phyloP scores from a whole-genome alignment of 2,888 invertebrate genomes.

The Drosophila robusta region DNA sequence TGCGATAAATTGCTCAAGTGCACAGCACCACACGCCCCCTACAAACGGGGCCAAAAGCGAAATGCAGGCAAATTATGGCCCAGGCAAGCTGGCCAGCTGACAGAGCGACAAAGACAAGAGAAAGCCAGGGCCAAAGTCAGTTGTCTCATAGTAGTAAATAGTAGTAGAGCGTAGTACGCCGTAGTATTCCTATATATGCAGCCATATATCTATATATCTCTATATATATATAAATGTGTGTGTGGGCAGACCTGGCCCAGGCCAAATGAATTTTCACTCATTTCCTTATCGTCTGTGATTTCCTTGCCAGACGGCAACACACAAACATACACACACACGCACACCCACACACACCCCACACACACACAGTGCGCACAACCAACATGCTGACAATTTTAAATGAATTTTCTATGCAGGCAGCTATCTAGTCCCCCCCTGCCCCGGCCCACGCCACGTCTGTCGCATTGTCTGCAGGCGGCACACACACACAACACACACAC shows the following conservation, averaged over 20 bases:
- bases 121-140: constrained; percentile 17
- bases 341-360: constrained; percentile 22
- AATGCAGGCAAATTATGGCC: constrained; percentile 75
- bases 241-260: constrained; percentile 5
- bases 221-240: constrained; percentile 3
- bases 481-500: constrained; percentile 35
- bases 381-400: constrained; percentile 71
- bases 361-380: constrained; percentile 6
- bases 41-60: constrained; percentile 24
- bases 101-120: constrained; percentile 5
- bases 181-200: constrained; percentile 19
- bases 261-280: constrained; percentile 83
- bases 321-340: constrained; percentile 18
- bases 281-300: constrained; percentile 83
- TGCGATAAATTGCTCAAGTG: constrained; percentile 77
- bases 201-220: constrained; percentile 2
- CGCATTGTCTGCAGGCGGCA: constrained; percentile 74
- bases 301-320: constrained; percentile 75
- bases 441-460: constrained; percentile 37
- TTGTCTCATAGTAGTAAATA: constrained; percentile 25
- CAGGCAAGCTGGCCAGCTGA: constrained; percentile 1
- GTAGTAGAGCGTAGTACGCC: constrained; percentile 30
- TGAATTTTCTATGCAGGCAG: constrained; percentile 80
- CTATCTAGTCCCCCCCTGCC: constrained; percentile 28
- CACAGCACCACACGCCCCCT: constrained; percentile 25